Conservation (phyloP, 2,888 invertebrate genomes). For the Acanthosepion pharaonis region DNA sequence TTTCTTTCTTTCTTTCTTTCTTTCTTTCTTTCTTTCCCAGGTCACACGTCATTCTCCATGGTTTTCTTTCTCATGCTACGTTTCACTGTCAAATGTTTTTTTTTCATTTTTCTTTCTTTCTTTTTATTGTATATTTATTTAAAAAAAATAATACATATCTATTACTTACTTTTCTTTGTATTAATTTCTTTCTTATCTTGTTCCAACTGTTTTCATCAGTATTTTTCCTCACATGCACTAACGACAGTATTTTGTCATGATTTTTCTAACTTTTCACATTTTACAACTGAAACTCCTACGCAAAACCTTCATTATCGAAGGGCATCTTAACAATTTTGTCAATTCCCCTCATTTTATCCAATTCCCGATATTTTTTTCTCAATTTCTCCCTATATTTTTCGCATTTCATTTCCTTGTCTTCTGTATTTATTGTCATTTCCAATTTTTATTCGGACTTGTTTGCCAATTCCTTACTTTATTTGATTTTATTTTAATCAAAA, state of each 20-base stretch:
- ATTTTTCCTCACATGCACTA: no score
- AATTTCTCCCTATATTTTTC: not conserved
- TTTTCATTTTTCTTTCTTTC: not conserved
- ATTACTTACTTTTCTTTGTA: not conserved
- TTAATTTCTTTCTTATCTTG: not conserved
- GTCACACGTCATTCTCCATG: not conserved
- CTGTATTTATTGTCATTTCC: not conserved
- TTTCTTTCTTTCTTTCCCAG: no score
- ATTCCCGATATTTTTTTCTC: not conserved
- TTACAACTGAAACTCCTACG: not conserved
- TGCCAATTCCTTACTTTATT: not conserved
- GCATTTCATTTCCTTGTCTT: not conserved
- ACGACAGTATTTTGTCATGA: no score
- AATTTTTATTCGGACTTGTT: not conserved
- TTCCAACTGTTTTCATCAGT: no score
- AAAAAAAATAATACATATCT: no score
- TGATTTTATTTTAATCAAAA: not conserved
- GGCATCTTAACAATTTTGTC: not conserved
- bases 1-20: not conserved
- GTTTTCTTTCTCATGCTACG: not conserved
- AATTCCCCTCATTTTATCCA: not conserved
- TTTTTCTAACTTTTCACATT: no score
- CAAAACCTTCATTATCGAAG: not conserved
- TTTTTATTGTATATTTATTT: no score
- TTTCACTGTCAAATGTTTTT: not conserved